A percentile compares a stretch with the other conserved stretches of the same genome.
phyloP scores from a whole-genome alignment of 1,140 invertebrate genomes.

The Helicoverpa armigera region DNA sequence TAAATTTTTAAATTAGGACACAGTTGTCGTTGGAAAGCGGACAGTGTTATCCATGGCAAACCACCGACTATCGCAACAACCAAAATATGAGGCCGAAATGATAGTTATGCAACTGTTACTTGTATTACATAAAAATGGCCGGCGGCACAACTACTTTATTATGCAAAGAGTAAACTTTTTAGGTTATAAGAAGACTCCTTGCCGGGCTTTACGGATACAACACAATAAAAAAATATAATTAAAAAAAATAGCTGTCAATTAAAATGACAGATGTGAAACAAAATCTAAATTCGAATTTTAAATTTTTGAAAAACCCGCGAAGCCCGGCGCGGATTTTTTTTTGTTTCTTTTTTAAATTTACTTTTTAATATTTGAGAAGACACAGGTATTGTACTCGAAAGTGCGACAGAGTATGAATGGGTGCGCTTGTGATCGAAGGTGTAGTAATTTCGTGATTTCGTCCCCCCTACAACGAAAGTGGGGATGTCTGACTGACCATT shows the following conservation, averaged over 20 bases:
- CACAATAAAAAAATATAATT: constrained; percentile 8
- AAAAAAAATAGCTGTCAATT: not conserved
- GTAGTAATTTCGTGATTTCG: constrained; percentile 34
- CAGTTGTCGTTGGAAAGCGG: constrained; percentile 67
- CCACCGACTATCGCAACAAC: constrained; percentile 72
- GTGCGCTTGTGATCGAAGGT: not conserved
- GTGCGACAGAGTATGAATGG: constrained; percentile 30
- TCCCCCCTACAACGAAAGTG: constrained; percentile 37
- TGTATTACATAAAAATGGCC: constrained; percentile 83
- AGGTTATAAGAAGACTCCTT: constrained; percentile 41
- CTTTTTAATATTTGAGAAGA: not conserved
- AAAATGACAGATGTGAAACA: not conserved
- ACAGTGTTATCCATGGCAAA: constrained; percentile 69
- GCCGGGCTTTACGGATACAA: constrained; percentile 22
- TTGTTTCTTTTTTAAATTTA: constrained; percentile 11
- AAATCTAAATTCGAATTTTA: constrained; percentile 25
- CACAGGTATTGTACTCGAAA: constrained; percentile 24
- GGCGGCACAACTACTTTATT: constrained; percentile 73
- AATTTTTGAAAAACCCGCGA: not conserved
- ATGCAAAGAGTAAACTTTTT: constrained; percentile 70
- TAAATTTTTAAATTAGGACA: constrained; percentile 36
- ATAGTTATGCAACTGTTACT: constrained; percentile 79
- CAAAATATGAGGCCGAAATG: constrained; percentile 83
- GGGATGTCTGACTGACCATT: constrained; percentile 13
- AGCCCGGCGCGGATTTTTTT: constrained; percentile 14